These are phyloP conservation scores for Pollicipes pollicipes DNA, from an alignment of 1,140 invertebrate genomes.

Conservation along the genomic window DNA sequence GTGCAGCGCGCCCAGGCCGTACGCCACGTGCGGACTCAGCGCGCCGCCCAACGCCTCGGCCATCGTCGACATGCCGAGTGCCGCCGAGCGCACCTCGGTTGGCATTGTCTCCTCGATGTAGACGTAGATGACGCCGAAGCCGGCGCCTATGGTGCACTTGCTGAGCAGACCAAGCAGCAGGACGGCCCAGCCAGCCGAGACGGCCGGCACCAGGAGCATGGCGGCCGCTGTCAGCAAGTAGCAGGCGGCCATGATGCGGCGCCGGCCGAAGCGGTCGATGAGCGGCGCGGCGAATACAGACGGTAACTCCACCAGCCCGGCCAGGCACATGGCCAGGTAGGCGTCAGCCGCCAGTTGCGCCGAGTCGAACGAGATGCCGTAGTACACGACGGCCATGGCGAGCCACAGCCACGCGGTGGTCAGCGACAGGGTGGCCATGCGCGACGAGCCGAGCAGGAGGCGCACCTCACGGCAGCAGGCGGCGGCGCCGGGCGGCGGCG, in stretches of 20 bases:
- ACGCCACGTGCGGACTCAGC: not conserved
- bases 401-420: slow-evolving; percentile 61
- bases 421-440: slow-evolving; percentile 46
- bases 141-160: not conserved
- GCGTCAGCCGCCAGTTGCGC: slow-evolving; percentile 28
- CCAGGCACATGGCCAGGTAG: not conserved
- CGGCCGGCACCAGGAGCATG: not conserved
- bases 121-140: slow-evolving; percentile 4
- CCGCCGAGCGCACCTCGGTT: not conserved
- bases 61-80: not conserved
- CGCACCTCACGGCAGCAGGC: not conserved
- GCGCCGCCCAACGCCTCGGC: not conserved
- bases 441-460: slow-evolving; percentile 43
- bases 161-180: not conserved
- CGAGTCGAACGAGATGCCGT: slow-evolving; percentile 60
- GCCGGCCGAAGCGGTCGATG: not conserved
- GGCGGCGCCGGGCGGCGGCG: not conserved
- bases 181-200: not conserved
- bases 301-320: not conserved
- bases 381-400: slow-evolving; percentile 39
- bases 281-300: not conserved
- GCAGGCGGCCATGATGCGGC: not conserved
- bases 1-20: slow-evolving; percentile 10
- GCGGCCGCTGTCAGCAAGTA: not conserved
- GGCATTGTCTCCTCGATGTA: not conserved